Conservation (phyloP, 2,888 invertebrate species). For the Chrysopilus asiliformis region DNA sequence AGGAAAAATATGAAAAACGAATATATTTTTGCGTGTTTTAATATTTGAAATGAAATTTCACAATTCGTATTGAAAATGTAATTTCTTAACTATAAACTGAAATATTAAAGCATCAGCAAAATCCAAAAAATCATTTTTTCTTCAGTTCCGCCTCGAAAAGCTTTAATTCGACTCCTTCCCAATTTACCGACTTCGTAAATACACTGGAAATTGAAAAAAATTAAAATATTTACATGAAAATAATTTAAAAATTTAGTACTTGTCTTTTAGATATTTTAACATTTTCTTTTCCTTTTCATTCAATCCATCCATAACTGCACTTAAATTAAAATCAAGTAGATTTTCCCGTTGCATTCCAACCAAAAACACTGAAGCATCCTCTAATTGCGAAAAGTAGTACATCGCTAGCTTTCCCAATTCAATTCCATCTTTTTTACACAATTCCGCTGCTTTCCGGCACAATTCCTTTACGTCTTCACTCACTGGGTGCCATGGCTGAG, state of each 20-base stretch:
- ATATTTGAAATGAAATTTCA: no score
- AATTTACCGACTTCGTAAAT: conserved; percentile 28
- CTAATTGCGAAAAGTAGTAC: conserved; percentile 44
- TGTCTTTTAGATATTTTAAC: conserved; percentile 42
- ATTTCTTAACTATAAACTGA: no score
- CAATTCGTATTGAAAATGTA: no score
- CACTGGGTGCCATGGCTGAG: conserved; percentile 66
- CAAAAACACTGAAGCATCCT: conserved; percentile 48
- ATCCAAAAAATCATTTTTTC: no score
- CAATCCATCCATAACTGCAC: conserved; percentile 45
- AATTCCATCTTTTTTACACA: conserved; percentile 45
- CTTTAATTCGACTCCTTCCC: conserved; percentile 48
- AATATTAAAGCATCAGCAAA: no score
- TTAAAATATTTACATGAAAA: conserved; percentile 10
- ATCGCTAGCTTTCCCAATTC: conserved; percentile 53
- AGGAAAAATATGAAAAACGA: no score
- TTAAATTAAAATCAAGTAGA: conserved; percentile 45
- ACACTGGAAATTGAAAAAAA: conserved; percentile 2
- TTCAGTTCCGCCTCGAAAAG: no score
- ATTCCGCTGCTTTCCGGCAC: conserved; percentile 46
- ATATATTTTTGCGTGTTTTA: no score
- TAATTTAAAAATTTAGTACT: conserved; percentile 32
- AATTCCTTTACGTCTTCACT: conserved; percentile 44
- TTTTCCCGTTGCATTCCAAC: conserved; percentile 53
- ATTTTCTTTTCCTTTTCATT: conserved; percentile 44